Evolutionary conservation across 2,797 vertebrate species (phyloP), one percentile per base, ranked within the genome.

Genomic region (Myotis daubentonii): DNA sequence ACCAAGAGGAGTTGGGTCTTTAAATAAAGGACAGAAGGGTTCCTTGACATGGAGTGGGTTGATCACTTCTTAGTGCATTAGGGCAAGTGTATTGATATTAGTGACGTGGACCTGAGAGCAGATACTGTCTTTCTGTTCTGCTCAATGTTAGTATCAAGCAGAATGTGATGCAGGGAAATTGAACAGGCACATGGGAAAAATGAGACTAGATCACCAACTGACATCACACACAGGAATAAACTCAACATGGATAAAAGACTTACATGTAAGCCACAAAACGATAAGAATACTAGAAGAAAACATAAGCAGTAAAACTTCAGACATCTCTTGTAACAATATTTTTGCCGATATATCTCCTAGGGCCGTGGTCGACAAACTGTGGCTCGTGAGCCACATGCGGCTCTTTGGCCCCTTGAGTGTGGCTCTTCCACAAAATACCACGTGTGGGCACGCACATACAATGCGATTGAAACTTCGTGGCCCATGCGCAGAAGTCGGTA

Each of bases 111-210:
- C 28, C 17, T 1, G 2, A 74, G 33, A 72, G 44, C 12, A 44
- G 7, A 8, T 3, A 1, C 10, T 36, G 11, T n/a, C 19, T 78
- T 36, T 47, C 86, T 49, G 23, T 23, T 57, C 6, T 22, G 36
- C 25, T n/a, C 72, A 5, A 0, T 11, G 22, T 19, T 1, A 53
- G n/a, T 7, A 1, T 1, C 13, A n/a, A 38, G 57, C 13, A n/a
- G 28, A 30, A 30, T 6, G 28, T 16, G 28, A n/a, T n/a, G 28
- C 30, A 3, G 60, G 5, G 13, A 65, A n/a, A 65, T 0, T 2
- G 60, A 6, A 16, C 13, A n/a, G 60, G 60, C 30, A 30, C 60
- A 15, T 65, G 13, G 11, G 28, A n/a, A 65, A 65, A 65, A n/a
- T 16, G 60, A n/a, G 30, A 65, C 60, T 17, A 16, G 23, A 25